These are phyloP conservation scores for Hirudinaria manillensis DNA, from an alignment of 2,888 invertebrate genomes.

Conservation along the genomic window DNA sequence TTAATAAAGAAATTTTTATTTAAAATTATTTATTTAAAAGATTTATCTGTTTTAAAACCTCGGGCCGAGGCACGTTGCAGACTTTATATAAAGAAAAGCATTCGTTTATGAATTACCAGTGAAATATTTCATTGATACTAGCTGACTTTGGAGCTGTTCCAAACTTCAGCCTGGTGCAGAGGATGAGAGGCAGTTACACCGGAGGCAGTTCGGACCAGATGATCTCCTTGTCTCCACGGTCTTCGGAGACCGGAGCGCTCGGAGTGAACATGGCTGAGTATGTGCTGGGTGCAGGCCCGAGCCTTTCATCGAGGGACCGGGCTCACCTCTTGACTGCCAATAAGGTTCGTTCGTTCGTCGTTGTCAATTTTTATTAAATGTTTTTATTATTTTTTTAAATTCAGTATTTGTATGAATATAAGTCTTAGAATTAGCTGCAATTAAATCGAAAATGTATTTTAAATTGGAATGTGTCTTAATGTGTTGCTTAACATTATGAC, in stretches of 20 bases:
- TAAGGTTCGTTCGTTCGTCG: constrained; percentile 7
- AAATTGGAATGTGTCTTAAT: not conserved
- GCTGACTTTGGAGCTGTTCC: constrained; percentile 19
- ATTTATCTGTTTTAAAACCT: too few relatives aligned
- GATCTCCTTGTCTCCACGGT: constrained; percentile 67
- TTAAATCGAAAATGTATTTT: not conserved
- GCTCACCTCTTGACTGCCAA: constrained; percentile 23
- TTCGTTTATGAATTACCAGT: not conserved
- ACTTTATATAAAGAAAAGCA: too few relatives aligned
- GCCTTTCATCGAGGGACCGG: not conserved
- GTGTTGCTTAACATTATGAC: not conserved
- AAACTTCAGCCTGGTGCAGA: constrained; percentile 15
- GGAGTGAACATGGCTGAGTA: constrained; percentile 98
- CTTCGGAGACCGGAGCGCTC: constrained; percentile 73
- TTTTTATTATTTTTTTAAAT: not conserved
- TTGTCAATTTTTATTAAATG: not conserved
- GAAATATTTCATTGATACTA: not conserved
- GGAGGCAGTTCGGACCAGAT: constrained; percentile 30
- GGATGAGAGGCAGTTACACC: constrained; percentile 43
- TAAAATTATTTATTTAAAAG: too few relatives aligned
- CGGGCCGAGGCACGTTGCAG: too few relatives aligned
- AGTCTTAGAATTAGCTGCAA: not conserved
- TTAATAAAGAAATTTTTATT: too few relatives aligned
- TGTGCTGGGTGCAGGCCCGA: constrained; percentile 69
- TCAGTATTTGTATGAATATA: not conserved